Conservation (phyloP, 2,113 vertebrate species). For the Sphyrna mokarran region DNA sequence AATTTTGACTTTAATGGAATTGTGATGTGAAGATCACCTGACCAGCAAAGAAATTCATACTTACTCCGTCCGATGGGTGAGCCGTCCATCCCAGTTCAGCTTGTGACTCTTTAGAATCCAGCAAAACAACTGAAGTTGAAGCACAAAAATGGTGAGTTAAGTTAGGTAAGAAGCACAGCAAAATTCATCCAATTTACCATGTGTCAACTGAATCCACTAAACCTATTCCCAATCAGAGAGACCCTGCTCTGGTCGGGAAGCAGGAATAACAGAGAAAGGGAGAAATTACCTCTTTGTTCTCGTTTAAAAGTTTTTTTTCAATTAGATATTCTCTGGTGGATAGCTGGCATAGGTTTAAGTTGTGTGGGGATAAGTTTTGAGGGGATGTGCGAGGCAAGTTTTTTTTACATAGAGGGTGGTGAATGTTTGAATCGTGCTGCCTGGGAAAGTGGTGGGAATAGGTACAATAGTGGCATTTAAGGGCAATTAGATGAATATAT, state of each 20-base stretch:
- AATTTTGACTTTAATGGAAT: not conserved
- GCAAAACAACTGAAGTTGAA: conserved; percentile 68
- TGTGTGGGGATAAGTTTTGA: too few species aligned
- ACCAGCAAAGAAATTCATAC: conserved; percentile 29
- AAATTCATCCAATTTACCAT: not conserved
- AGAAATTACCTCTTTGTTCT: not conserved
- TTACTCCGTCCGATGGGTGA: conserved; percentile 82
- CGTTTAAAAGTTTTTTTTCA: not conserved
- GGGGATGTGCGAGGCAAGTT: too few species aligned
- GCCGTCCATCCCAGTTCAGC: conserved; percentile 91
- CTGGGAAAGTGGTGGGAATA: too few species aligned
- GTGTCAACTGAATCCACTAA: not conserved
- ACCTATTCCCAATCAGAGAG: not conserved
- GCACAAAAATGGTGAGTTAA: conserved; percentile 35
- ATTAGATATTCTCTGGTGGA: not conserved
- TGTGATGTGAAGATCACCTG: not conserved
- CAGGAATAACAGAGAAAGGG: not conserved
- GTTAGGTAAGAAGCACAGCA: not conserved
- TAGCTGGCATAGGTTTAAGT: too few species aligned
- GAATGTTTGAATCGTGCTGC: too few species aligned
- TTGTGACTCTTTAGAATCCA: conserved; percentile 93
- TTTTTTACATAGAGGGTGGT: too few species aligned
- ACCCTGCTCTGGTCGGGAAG: not conserved
- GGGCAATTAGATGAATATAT: too few species aligned
- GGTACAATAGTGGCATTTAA: too few species aligned